Conservation (phyloP, 2,888 invertebrate genomes). For the Mythimna vitellina region DNA sequence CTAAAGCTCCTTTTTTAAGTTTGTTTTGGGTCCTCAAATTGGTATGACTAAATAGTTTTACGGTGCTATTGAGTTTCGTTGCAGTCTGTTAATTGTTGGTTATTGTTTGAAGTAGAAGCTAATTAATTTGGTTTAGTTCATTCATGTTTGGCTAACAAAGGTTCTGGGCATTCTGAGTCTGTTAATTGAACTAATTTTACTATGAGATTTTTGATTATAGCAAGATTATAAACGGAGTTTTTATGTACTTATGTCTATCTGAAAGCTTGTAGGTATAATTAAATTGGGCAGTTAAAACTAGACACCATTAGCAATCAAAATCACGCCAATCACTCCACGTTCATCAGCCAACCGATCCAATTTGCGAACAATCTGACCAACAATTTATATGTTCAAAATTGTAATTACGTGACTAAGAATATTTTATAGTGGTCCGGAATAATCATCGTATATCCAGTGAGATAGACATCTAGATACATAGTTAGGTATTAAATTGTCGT, state of each 20-base stretch:
- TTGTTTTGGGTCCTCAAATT: conserved; percentile 72
- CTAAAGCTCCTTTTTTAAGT: conserved; percentile 70
- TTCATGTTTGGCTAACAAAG: conserved; percentile 34
- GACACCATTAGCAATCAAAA: conserved; percentile 2
- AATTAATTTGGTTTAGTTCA: conserved; percentile 48
- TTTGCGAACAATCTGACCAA: conserved; percentile 46
- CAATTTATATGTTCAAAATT: conserved; percentile 56
- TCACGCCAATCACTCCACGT: conserved; percentile 30
- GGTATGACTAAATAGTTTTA: conserved; percentile 61
- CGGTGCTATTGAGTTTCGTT: conserved; percentile 60
- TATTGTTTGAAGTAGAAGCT: conserved; percentile 51
- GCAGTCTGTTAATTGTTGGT: conserved; percentile 55
- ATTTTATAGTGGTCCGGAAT: conserved; percentile 63
- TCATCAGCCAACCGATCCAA: conserved; percentile 42
- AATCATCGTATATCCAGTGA: conserved; percentile 69
- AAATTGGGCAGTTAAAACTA: not conserved
- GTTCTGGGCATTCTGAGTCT: conserved; percentile 14
- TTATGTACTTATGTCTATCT: not conserved
- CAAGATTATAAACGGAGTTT: not conserved
- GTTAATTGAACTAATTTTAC: not conserved
- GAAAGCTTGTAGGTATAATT: not conserved
- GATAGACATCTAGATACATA: conserved; percentile 83
- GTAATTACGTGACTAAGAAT: conserved; percentile 65
- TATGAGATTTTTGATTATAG: not conserved
- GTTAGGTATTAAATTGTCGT: conserved; percentile 87